phyloP scores from a whole-genome alignment of 2,113 vertebrate genomes.

The Onychorhynchus coronatus region DNA sequence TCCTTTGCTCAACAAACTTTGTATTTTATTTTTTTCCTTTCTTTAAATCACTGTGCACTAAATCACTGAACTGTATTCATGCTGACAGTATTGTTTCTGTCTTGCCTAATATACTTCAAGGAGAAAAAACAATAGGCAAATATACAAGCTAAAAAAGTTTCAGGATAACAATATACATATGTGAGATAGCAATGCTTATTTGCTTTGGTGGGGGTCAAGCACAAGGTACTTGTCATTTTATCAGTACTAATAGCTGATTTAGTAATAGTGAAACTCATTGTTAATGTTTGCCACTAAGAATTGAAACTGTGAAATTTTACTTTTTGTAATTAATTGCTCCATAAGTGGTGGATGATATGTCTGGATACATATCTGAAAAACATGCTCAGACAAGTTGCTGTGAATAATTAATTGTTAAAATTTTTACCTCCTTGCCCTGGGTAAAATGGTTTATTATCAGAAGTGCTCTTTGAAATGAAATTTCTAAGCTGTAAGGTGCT shows the following conservation, averaged over 20 bases:
- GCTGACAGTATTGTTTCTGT: constrained; percentile 15
- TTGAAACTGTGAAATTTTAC: not conserved
- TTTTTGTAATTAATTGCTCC: not conserved
- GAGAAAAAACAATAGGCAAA: not conserved
- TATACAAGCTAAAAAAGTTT: not conserved
- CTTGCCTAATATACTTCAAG: not conserved
- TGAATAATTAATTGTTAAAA: not conserved
- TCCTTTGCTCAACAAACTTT: not conserved
- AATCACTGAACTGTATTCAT: not conserved
- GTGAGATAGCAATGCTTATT: not conserved
- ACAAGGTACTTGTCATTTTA: not conserved
- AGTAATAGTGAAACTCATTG: not conserved
- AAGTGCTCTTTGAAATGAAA: not conserved
- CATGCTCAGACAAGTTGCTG: not conserved
- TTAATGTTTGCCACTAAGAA: not conserved
- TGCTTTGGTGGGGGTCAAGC: not conserved
- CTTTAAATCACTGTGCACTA: not conserved
- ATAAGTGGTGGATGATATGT: not conserved
- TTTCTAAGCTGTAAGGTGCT: not conserved
- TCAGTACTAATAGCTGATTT: not conserved
- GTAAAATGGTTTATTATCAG: not conserved
- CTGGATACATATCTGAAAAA: not conserved
- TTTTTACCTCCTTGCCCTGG: not conserved
- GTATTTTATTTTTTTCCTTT: not conserved
- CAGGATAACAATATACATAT: not conserved